Conservation (phyloP, 2,113 vertebrate species). For the Phalacrocorax aristotelis region DNA sequence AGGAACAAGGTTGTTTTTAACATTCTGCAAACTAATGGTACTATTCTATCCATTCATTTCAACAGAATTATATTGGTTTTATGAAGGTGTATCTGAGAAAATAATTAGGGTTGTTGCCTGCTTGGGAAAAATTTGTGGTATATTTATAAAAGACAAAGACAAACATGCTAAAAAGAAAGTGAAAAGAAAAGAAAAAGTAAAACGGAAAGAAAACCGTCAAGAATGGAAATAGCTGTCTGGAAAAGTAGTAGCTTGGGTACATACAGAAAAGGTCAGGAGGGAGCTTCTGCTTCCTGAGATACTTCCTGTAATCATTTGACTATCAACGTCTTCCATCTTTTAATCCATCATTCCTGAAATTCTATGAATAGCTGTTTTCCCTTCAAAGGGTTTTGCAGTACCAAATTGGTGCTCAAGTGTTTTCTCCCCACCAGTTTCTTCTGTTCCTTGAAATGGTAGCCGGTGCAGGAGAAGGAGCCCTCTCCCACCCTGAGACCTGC, state of each 20-base stretch:
- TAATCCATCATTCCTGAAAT: neutral
- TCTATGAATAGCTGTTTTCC: neutral
- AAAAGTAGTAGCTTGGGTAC: neutral
- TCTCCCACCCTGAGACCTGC: neutral
- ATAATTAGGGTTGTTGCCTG: slow-evolving; percentile 7
- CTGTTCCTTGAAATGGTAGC: neutral
- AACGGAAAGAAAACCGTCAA: neutral
- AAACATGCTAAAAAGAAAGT: neutral
- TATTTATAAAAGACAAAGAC: neutral
- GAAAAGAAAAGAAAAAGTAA: neutral
- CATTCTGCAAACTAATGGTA: neutral
- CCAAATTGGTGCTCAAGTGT: neutral
- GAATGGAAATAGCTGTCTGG: neutral
- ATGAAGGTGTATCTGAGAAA: slow-evolving; percentile 13
- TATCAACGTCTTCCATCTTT: neutral
- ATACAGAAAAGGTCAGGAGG: neutral
- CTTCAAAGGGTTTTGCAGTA: neutral
- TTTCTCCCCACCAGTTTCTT: neutral
- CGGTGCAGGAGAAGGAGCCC: neutral
- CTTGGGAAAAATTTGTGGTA: neutral
- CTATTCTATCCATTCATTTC: neutral
- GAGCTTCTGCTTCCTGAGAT: neutral
- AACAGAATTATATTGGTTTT: slow-evolving; percentile 8
- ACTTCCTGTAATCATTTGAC: neutral
- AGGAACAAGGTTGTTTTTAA: neutral